Base-by-base conservation (phyloP, 2,113 vertebrate genomes). In the Stercorarius parasiticus region DNA sequence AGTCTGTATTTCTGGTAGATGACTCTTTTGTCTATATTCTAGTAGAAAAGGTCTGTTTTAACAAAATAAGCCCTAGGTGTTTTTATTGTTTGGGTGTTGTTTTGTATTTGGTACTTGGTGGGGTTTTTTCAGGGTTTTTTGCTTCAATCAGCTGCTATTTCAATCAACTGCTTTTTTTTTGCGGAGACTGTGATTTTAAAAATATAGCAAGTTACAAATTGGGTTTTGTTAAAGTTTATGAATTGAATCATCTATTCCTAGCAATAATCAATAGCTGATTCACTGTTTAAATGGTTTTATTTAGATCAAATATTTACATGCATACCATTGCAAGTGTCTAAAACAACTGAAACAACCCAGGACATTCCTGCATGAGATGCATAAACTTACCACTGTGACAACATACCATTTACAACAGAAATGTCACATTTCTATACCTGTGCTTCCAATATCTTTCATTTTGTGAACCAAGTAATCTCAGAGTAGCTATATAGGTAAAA, bases 181-280 rank as follows among this genome's bases (percentile, higher is more conserved):
- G 55, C 12, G 67, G 64, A 80, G 40, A 88, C n/a, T 80, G 34
- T 78, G 74, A 96, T 97, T 95, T 95, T 95, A 69, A 88, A 96
- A 97, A 95, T 34, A 86, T 88, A 69, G 29, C 49, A 97, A 93
- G 53, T 76, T 86, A 80, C 50, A 96, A 58, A 95, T 47, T 86
- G 55, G 19, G 6, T 53, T 96, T 97, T 88, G 11, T 64, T 82
- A 74, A 89, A 80, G 80, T 97, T 96, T 96, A 95, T 95, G 58
- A 91, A 93, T 77, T 91, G 1, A 83, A 91, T 67, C 89, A 62
- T 94, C 15, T 94, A 30, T 84, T 86, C 52, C 36, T 93, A 89
- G 84, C 93, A 62, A 69, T 88, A 95, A 91, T 85, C 81, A 90
- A 42, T 97, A 43, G 29, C 74, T 79, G 47, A 96, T 87, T 93